Evolutionary conservation across 2,113 vertebrate species (phyloP), one percentile per base, ranked within the genome.

Genomic region (Nyctibius bracteatus): DNA sequence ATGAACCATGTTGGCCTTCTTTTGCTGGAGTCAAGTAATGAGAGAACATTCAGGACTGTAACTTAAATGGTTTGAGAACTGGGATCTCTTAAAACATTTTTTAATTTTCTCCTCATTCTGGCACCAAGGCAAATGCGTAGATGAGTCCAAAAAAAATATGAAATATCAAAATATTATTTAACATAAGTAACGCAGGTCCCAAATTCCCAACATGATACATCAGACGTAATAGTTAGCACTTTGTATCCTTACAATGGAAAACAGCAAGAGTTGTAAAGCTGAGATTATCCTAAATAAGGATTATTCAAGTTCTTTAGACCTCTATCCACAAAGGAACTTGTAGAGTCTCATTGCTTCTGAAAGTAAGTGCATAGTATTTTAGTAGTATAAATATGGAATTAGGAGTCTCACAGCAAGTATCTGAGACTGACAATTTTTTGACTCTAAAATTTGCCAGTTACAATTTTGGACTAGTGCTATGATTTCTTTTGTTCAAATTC

Each of bases 121-220:
- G 88, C 95, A 91, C 12, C 51, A 68, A 86, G 35, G 39, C 73
- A 92, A 54, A 90, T 72, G 35, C 71, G 75, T 81, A 91, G 81
- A 68, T 94, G 78, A 95, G 75, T 96, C 95, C 97, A 97, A 97
- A 82, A 95, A 95, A 97, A 98, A 95, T 66, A 97, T 37, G 78
- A 86, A 98, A 92, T 80, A 94, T 66, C 86, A 80, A 97, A 97
- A 97, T 98, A 90, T 96, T 96, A 95, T 94, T 95, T 96, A 97
- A 92, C 55, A 19, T 95, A 95, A 93, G 57, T 93, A 61, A 70
- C 85, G 46, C 15, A 39, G 30, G 92, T 97, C 92, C 93, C 95
- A 82, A 95, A 97, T 96, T 96, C 88, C 93, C 96, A 92, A 63
- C 31, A 86, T 96, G 66, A 97, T 90, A 74, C 79, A 91, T 94